A percentile compares a stretch with the other conserved stretches of the same genome.
Conservation (phyloP, 2,797 vertebrate species). For the Triplophysa yarkandensis region DNA sequence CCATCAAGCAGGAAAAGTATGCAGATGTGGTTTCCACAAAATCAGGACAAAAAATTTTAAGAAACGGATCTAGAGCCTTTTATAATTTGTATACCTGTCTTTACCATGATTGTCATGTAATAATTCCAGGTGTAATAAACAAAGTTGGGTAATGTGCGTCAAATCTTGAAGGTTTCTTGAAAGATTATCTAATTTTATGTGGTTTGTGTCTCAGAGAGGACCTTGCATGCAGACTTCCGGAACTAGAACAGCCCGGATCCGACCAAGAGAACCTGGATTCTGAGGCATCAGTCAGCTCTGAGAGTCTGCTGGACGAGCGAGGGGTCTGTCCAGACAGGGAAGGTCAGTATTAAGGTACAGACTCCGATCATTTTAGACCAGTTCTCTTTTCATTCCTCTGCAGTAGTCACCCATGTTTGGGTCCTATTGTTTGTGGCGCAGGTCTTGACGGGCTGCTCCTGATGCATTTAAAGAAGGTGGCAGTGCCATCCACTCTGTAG, state of each 20-base stretch:
- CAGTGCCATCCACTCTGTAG: conserved; percentile 75
- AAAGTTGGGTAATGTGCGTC: neutral
- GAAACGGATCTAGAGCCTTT: no score
- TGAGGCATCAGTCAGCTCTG: conserved; percentile 90
- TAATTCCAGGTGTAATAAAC: neutral
- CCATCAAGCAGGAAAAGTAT: conserved; percentile 97
- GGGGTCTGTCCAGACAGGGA: conserved; percentile 76
- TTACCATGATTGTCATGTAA: neutral
- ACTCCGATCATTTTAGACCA: conserved; percentile 49
- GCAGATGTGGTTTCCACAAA: conserved; percentile 32
- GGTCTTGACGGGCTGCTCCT: conserved; percentile 77
- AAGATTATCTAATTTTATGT: conserved; percentile 5
- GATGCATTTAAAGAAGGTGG: conserved; percentile 60
- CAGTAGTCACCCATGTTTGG: conserved; percentile 69
- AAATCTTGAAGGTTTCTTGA: neutral
- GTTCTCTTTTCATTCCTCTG: conserved; percentile 56
- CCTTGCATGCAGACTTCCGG: conserved; percentile 90
- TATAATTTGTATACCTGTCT: neutral
- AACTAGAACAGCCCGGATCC: conserved; percentile 92
- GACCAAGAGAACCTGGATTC: conserved; percentile 96
- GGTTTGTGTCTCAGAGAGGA: conserved; percentile 82
- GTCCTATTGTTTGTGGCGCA: conserved; percentile 75
- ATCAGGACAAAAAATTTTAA: no score
- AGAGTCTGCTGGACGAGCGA: conserved; percentile 91
- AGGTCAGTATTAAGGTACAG: conserved; percentile 88